Conservation (phyloP, 2,888 invertebrate species). For the Brachypalpus laphriformis region DNA sequence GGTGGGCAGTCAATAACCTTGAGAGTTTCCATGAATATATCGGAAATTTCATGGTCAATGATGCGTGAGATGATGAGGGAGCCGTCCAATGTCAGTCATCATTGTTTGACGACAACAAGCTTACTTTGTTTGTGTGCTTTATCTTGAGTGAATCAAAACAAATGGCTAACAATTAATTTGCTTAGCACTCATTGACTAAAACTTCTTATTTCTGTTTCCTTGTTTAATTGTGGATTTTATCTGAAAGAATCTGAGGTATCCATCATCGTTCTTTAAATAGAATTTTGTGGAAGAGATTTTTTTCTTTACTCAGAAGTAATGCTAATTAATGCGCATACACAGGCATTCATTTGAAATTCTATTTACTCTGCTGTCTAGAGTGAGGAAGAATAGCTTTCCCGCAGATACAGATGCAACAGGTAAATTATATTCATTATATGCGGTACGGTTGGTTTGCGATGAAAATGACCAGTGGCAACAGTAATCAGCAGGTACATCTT, state of each 20-base stretch:
- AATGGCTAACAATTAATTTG: constrained; percentile 24
- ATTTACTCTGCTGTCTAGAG: constrained; percentile 15
- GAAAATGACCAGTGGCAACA: constrained; percentile 34
- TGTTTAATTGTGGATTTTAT: not conserved
- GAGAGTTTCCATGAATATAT: constrained; percentile 39
- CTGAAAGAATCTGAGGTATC: not conserved
- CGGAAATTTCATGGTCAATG: constrained; percentile 61
- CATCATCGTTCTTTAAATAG: constrained; percentile 11
- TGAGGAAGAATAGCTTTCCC: not conserved
- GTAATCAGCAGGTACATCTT: constrained; percentile 40
- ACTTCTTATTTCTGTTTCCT: constrained; percentile 1
- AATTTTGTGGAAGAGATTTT: not conserved
- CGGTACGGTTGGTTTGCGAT: constrained; percentile 31
- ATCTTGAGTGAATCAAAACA: constrained; percentile 13
- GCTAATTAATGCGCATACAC: constrained; percentile 61
- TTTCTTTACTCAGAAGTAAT: constrained; percentile 15
- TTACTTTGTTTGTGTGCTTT: not conserved
- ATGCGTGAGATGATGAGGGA: constrained; percentile 38
- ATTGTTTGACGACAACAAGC: constrained; percentile 31
- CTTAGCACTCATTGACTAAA: constrained; percentile 17
- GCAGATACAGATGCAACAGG: constrained; percentile 24
- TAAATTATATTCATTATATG: constrained; percentile 40
- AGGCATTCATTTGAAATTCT: constrained; percentile 7
- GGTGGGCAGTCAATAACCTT: constrained; percentile 55
- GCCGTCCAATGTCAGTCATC: constrained; percentile 41